Evolutionary conservation across 1,140 invertebrate genomes (phyloP), one percentile per base, ranked within the genome.

Genomic region (Vollenhovia emeryi): DNA sequence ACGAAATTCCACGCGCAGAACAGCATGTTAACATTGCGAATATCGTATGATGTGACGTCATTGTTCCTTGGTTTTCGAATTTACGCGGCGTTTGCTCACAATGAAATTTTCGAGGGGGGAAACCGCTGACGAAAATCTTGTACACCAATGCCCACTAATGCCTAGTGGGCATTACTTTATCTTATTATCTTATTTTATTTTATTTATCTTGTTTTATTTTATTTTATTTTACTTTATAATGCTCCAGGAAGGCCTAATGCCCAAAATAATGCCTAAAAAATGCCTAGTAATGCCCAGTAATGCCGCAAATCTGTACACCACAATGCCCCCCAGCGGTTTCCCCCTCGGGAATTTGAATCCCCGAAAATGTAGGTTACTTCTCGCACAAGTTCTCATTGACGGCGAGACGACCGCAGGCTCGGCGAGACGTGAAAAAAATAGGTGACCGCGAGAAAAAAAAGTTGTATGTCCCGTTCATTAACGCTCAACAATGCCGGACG

Each of bases 401-500:
- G 50, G 5, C 11, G 11, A 7, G 40, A 71, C 33, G 40, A 36
- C 24, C 50, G 50, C 78, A 27, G 33, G 66, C 71, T 73, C 66
- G 27, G 24, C 27, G 66, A 71, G 27, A 52, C 64, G 24, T 57
- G 50, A 71, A 71, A 73, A 82, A 71, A 5, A 80, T 52, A 69
- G 45, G 24, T n/a, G 18, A 9, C 18, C 7, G 1, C 15, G 48
- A 8, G 18, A 15, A 45, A 71, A 73, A 71, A 82, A 60, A 13
- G 57, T 6, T 24, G 7, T 57, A 33, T 45, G 18, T 71, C 36
- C 55, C 52, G 66, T 82, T 82, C 62, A 73, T 89, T 90, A 86
- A 68, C 18, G 21, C 9, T 50, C 40, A 50, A 73, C 48, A 82
- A 83, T 69, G 64, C 52, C 21, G 33, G 50, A 62, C 8, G 27